Percentiles rank a stretch among this genome's conserved stretches.
These are phyloP conservation scores for Sphenodon punctatus DNA, from an alignment of 2,797 vertebrate genomes.

Conservation along the genomic window DNA sequence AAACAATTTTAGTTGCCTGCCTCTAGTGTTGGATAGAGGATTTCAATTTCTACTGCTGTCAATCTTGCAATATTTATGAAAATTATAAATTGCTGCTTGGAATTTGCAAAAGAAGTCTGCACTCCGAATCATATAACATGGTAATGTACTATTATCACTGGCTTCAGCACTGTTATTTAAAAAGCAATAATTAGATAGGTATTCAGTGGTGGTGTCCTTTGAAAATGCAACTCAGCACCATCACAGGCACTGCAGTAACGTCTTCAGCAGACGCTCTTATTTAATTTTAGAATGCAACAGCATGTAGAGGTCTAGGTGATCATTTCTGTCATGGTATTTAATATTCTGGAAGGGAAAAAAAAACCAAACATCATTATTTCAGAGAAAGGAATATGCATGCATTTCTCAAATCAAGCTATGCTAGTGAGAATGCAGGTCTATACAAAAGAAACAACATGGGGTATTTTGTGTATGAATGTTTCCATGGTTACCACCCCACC, in stretches of 20 bases:
- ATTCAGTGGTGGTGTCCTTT: not conserved
- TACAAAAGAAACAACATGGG: not conserved
- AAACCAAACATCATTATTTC: not conserved
- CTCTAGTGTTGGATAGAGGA: not conserved
- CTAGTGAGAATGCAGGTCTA: not conserved
- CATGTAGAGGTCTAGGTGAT: not conserved
- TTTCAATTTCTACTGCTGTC: not conserved
- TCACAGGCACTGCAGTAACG: not conserved
- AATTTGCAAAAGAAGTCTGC: not conserved
- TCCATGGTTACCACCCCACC: slow-evolving; percentile 6
- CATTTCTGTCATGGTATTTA: not conserved
- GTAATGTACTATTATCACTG: not conserved
- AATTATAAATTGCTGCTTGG: not conserved
- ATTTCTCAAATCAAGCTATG: not conserved
- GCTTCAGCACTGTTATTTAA: not conserved
- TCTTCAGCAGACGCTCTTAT: not conserved
- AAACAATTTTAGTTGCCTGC: not conserved
- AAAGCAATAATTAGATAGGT: not conserved
- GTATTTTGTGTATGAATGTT: not conserved
- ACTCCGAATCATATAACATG: not conserved
- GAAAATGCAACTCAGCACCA: not conserved
- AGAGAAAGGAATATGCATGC: not conserved
- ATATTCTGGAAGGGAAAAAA: not conserved
- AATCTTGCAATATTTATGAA: not conserved
- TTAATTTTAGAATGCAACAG: not conserved